Evolutionary conservation across 2,113 vertebrate species (phyloP), one percentile per base, ranked within the genome.

Genomic region (Poecile atricapillus): DNA sequence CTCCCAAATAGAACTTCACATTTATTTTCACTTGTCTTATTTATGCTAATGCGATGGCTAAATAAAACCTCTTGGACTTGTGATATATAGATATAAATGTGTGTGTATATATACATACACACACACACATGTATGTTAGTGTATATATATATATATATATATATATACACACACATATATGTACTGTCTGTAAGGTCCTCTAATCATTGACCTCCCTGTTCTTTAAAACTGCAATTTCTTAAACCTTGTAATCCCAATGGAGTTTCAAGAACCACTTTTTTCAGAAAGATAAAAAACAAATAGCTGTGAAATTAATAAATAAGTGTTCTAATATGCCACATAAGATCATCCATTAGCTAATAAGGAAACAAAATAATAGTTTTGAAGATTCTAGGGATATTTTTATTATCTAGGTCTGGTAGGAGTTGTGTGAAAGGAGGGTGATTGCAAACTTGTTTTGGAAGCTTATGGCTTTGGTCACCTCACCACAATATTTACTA

Each of bases 1-100:
- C 67, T 95, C 78, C 50, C 47, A 27, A 74, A 87, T 7, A 82
- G 65, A 97, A 81, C 76, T 64, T 28, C 56, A 19, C 20, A 46
- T 93, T 96, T 95, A 70, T 97, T 95, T 53, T 64, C 39, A 60
- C 12, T 71, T 83, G 47, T 92, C 82, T 89, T 69, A 73, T 31
- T 90, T 95, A 67, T 90, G 69, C 33, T 64, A 76, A 87, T 39
- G 10, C 50, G 25, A 92, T 76, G 33, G n/a, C n/a, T 89, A 93
- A 90, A 85, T 44, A 50, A 82, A 82, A 77, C 27, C 16, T 43
- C 49, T 62, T 27, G 5, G 35, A 64, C 10, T 31, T 81, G 30
- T 44, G 27, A 35, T 8, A 30, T 5, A 83, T 6, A 33, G 27
- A 21, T 13, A 7, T 7, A 1, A 37, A 14, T 33, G 2, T 39